Evolutionary conservation across 2,888 invertebrate species (phyloP), one percentile per base, ranked within the genome.

Genomic region (Meloe dianella): DNA sequence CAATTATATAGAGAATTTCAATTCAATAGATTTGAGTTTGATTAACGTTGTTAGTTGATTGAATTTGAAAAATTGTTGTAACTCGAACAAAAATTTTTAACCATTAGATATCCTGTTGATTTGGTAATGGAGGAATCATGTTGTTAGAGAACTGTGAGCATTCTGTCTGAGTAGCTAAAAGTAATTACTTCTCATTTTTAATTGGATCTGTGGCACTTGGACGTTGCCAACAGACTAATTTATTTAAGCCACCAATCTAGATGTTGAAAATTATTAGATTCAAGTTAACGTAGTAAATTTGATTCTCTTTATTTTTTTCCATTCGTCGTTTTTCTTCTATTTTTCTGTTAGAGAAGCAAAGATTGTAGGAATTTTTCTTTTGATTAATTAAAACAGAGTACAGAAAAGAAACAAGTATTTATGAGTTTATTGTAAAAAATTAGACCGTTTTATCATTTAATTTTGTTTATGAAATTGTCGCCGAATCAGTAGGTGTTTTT

Each of bases 161-260:
- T 47, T 47, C 47, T 17, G n/a, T 20, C 20, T 20, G 47, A 9
- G 47, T 47, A 20, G 47, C 47, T 47, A 66, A 57, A 63, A 66
- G 63, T 66, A 66, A 66, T 66, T 66, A 66, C 66, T 59, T 60
- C 60, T 63, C 66, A 66, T 66, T 66, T 66, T 63, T 66, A 66
- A 66, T 66, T 63, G 66, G 63, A 63, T 66, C 63, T 63, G 38
- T 63, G 58, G 47, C 66, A 66, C 59, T 62, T 58, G 62, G 66
- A 62, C 66, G 63, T 60, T 47, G 58, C 61, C 58, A 58, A 58
- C 58, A 27, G 14, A 51, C 60, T 66, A 66, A 66, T 66, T 66
- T 66, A 66, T 66, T 66, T 66, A 66, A 47, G 63, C 63, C 17
- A 47, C 66, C 62, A 47, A 47, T 47, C 59, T 29, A 51, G 47